phyloP scores from a whole-genome alignment of 2,888 invertebrate genomes.

The Caenorhabditis doughertyi region DNA sequence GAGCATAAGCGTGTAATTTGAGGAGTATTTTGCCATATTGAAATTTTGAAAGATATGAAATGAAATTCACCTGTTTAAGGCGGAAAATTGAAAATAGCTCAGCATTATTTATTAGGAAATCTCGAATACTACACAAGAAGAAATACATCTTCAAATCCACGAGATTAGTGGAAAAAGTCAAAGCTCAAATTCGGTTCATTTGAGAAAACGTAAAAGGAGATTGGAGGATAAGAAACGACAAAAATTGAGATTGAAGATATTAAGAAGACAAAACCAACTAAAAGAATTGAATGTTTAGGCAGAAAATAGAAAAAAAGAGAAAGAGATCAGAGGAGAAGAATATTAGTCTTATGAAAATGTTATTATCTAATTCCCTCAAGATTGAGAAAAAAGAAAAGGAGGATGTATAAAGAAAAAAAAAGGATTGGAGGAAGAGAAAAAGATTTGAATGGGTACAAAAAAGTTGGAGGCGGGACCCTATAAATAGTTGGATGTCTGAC shows the following conservation, averaged over 20 bases:
- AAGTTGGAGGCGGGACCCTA: too few species aligned
- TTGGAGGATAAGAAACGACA: not conserved
- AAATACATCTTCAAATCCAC: too few species aligned
- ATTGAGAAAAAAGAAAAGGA: not conserved
- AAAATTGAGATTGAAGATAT: not conserved
- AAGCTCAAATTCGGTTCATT: not conserved
- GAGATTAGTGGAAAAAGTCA: too few species aligned
- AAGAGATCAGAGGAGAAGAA: slow-evolving; percentile 8
- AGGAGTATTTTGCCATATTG: too few species aligned
- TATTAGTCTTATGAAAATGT: slow-evolving; percentile 11
- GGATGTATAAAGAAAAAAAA: not conserved
- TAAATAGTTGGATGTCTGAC: too few species aligned
- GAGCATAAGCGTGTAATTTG: too few species aligned
- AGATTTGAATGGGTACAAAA: too few species aligned
- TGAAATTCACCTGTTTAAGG: too few species aligned
- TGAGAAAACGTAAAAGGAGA: not conserved
- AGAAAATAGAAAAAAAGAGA: slow-evolving; percentile 1
- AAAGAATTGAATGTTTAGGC: not conserved
- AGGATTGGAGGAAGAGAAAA: not conserved
- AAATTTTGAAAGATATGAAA: too few species aligned
- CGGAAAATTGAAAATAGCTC: too few species aligned
- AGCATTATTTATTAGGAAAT: too few species aligned
- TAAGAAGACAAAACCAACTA: not conserved
- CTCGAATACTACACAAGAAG: too few species aligned
- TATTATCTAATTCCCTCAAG: not conserved